These are phyloP conservation scores for Amphipoea oculea DNA, from an alignment of 2,888 invertebrate genomes.

Conservation along the genomic window DNA sequence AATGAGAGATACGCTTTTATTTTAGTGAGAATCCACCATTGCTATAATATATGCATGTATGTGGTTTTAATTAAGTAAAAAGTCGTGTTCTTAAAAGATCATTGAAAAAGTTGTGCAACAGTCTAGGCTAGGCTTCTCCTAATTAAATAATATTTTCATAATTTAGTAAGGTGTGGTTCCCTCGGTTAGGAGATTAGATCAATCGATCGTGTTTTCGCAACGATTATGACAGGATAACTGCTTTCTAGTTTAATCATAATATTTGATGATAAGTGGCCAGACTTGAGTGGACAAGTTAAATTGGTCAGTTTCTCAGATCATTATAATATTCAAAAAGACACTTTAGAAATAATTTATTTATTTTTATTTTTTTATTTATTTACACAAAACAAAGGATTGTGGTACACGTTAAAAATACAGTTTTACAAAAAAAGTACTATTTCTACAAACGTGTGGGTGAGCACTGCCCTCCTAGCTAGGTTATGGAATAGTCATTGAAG, in stretches of 20 bases:
- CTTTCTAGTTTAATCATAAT: slow-evolving; percentile 40
- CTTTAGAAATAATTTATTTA: too few relatives aligned
- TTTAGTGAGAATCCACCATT: neutral
- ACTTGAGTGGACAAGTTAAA: neutral
- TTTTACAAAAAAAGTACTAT: too few relatives aligned
- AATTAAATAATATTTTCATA: slow-evolving; percentile 29
- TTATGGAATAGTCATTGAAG: neutral
- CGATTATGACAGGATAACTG: slow-evolving; percentile 31
- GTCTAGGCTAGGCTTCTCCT: neutral
- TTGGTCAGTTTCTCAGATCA: neutral
- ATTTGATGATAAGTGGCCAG: slow-evolving; percentile 23
- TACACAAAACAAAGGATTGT: too few relatives aligned
- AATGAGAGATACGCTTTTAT: neutral
- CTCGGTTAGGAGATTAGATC: slow-evolving; percentile 26
- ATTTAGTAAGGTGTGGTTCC: slow-evolving; percentile 42
- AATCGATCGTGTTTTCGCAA: slow-evolving; percentile 38
- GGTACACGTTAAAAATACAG: too few relatives aligned
- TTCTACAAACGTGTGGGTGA: too few relatives aligned
- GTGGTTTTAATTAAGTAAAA: neutral
- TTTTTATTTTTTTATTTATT: too few relatives aligned
- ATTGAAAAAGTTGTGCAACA: slow-evolving; percentile 15
- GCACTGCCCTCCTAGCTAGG: too few relatives aligned
- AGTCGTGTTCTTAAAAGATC: neutral
- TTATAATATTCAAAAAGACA: neutral
- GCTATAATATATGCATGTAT: neutral